Base-by-base conservation (phyloP, 1,140 invertebrate species). In the Parasteatoda tepidariorum region DNA sequence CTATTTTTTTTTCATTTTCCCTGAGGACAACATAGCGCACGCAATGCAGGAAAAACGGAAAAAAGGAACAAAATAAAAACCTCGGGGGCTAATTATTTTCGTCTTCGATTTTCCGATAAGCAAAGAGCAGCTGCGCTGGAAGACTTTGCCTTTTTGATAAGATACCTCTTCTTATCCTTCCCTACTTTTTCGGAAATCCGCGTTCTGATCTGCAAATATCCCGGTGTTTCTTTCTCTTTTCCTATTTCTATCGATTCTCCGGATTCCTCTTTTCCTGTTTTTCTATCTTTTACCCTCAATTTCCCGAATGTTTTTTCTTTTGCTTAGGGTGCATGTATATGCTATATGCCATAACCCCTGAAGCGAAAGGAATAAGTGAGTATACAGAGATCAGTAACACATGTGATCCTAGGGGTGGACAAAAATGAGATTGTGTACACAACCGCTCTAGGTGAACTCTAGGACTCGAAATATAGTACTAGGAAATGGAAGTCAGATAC, bases 11-110 rank as follows among this genome's bases (percentile, higher is more conserved):
- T 9, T 48, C 18, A 48, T 48, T 48, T 48, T 18, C 38, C 38
- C 38, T 9, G 9, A 48, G 18, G 38, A 48, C 38, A 48, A 18
- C 9, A 9, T 2, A 48, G 38, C 38, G 38, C 38, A 48, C 38
- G 38, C 38, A 48, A 18, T 18, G 38, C 18, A 13, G 38, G 18
- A 24, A 28, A 41, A 41, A 22, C 28, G 7, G 57, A 57, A 33
- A 30, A 54, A 6, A 26, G n/a, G 62, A 62, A 75, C 38, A 61
- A 22, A 15, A 30, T 18, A 38, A 75, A 75, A 75, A 62, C 55
- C 57, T 75, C 34, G 26, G 73, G 71, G 73, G 73, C 73, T 75
- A 75, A 75, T 75, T 75, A 75, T 75, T 75, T 75, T 75, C 73
- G 22, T 28, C 59, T 75, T 75, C 73, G 73, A 75, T 75, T 75